phyloP scores from a whole-genome alignment of 2,888 invertebrate species.

The Agrypnus murinus region DNA sequence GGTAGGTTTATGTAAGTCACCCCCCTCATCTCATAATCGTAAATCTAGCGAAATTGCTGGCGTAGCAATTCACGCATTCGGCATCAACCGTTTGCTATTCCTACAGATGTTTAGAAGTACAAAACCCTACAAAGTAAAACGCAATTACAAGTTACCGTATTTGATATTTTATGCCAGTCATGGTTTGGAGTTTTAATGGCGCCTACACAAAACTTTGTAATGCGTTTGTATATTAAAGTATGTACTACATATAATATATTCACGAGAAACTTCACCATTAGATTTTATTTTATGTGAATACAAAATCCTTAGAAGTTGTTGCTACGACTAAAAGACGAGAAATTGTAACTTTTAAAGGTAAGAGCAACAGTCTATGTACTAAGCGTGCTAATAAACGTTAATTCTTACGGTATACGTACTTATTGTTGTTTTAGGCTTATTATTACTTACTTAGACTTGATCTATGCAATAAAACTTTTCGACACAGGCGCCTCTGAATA shows the following conservation, averaged over 20 bases:
- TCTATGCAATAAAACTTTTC: too few species aligned
- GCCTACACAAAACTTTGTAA: conserved; percentile 18
- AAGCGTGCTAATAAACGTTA: too few species aligned
- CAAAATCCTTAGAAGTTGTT: neutral
- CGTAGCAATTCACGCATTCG: conserved; percentile 39
- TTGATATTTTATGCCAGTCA: conserved; percentile 36
- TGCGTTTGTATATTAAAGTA: conserved; percentile 19
- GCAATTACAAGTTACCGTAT: conserved; percentile 36
- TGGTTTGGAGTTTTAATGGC: conserved; percentile 18
- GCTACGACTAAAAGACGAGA: too few species aligned
- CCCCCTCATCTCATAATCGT: conserved; percentile 40
- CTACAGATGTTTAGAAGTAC: conserved; percentile 30
- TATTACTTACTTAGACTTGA: too few species aligned
- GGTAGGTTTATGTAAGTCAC: conserved; percentile 32
- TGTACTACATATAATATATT: neutral
- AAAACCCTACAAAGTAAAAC: conserved; percentile 31
- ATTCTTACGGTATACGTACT: too few species aligned
- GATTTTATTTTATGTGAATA: conserved; percentile 15
- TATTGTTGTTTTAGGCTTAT: too few species aligned
- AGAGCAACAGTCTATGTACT: too few species aligned
- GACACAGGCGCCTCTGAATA: too few species aligned
- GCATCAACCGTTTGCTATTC: conserved; percentile 31
- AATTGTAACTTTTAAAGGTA: too few species aligned
- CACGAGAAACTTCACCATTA: conserved; percentile 3
- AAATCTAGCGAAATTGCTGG: conserved; percentile 41